Conservation (phyloP, 2,888 invertebrate genomes). For the Athripsodes cinereus region DNA sequence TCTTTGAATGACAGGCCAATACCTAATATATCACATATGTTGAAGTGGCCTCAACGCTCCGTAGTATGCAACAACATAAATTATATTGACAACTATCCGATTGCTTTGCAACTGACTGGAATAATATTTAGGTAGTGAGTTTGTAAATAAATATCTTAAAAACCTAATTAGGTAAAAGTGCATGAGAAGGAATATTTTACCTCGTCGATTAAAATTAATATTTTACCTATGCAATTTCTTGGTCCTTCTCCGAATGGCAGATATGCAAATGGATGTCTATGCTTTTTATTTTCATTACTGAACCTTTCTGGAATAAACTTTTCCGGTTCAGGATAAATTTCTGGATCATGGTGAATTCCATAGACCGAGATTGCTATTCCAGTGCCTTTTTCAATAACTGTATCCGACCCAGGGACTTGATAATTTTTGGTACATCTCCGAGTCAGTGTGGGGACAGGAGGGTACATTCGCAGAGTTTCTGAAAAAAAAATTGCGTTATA, state of each 20-base stretch:
- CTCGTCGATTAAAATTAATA: too few species aligned
- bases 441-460: constrained; percentile 31
- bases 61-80: too few species aligned
- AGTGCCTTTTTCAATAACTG: constrained; percentile 31
- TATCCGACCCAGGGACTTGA: constrained; percentile 29
- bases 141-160: too few species aligned
- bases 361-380: constrained; percentile 32
- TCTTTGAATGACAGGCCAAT: too few species aligned
- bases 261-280: constrained; percentile 29
- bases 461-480: constrained; percentile 37
- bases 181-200: too few species aligned
- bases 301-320: constrained; percentile 36
- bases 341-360: constrained; percentile 33
- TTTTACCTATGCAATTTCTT: constrained; percentile 31
- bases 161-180: too few species aligned
- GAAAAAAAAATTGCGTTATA: too few species aligned
- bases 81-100: too few species aligned
- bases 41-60: too few species aligned
- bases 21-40: too few species aligned
- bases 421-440: constrained; percentile 30
- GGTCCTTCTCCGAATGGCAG: constrained; percentile 32
- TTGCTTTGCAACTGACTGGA: too few species aligned
- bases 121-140: too few species aligned
- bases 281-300: constrained; percentile 30
- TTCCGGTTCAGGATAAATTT: constrained; percentile 33